phyloP scores from a whole-genome alignment of 2,797 vertebrate genomes.

The Phrynocephalus vlangalii region DNA sequence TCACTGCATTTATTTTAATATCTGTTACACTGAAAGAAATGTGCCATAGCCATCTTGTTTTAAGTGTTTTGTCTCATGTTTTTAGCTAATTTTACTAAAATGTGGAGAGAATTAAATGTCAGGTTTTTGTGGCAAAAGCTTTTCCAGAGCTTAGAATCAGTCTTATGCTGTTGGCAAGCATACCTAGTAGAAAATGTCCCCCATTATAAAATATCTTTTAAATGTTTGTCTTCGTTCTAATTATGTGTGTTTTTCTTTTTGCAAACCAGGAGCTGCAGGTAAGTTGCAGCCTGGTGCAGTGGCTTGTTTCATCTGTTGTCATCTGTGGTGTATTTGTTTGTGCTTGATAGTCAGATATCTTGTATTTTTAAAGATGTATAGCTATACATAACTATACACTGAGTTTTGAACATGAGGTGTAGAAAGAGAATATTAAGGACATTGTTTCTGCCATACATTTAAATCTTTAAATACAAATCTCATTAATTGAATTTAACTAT shows the following conservation, averaged over 20 bases:
- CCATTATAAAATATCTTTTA: slow-evolving; percentile 77
- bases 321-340: slow-evolving; percentile 69
- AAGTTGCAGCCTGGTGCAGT: slow-evolving; percentile 88
- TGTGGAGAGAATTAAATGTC: slow-evolving; percentile 60
- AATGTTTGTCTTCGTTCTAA: slow-evolving; percentile 89
- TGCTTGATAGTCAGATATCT: slow-evolving; percentile 70
- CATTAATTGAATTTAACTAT: slow-evolving; percentile 65
- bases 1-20: slow-evolving; percentile 52
- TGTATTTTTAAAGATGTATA: slow-evolving; percentile 60
- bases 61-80: slow-evolving; percentile 77
- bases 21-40: slow-evolving; percentile 61
- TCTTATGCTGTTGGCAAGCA: slow-evolving; percentile 77
- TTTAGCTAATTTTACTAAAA: slow-evolving; percentile 53
- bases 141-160: slow-evolving; percentile 81
- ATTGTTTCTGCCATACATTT: slow-evolving; percentile 61
- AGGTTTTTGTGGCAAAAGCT: slow-evolving; percentile 68
- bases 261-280: slow-evolving; percentile 99
- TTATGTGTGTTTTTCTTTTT: slow-evolving; percentile 92
- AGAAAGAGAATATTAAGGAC: slow-evolving; percentile 60
- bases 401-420: slow-evolving; percentile 47
- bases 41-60: slow-evolving; percentile 75
- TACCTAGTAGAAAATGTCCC: slow-evolving; percentile 72
- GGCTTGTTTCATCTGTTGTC: slow-evolving; percentile 75
- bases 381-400: slow-evolving; percentile 54
- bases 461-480: slow-evolving; percentile 57